Percentiles rank a stretch among this genome's conserved stretches.
phyloP scores from a whole-genome alignment of 2,113 vertebrate species.

The Abramis brama region DNA sequence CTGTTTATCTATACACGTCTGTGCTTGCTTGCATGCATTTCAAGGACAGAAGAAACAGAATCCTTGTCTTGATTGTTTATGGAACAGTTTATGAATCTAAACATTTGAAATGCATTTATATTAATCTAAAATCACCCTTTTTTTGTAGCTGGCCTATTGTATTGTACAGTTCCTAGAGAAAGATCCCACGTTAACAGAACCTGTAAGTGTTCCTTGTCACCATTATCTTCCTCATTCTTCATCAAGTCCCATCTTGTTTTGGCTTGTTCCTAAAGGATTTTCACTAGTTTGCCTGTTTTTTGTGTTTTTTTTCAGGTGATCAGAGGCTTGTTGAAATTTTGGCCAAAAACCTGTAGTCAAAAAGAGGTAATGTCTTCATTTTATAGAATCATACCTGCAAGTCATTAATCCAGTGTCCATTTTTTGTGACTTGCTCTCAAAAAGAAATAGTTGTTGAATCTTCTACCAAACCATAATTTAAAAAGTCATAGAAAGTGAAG shows the following conservation, averaged over 20 bases:
- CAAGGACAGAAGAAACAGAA: background rate
- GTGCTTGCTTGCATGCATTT: conserved; percentile 8
- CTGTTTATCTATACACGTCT: background rate
- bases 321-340: conserved; percentile 98
- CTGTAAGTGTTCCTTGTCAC: conserved; percentile 79
- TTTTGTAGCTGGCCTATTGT: conserved; percentile 94
- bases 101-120: background rate
- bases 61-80: background rate
- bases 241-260: background rate
- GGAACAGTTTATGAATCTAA: background rate
- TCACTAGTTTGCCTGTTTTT: background rate
- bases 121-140: background rate
- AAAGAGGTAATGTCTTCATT: conserved; percentile 85
- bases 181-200: conserved; percentile 98
- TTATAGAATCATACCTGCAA: background rate
- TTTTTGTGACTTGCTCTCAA: background rate
- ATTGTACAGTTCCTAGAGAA: conserved; percentile 99
- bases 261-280: background rate
- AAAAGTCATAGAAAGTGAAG: too few relatives aligned
- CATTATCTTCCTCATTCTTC: conserved; percentile 9
- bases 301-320: conserved; percentile 82
- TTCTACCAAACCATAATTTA: background rate
- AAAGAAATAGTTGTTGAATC: background rate
- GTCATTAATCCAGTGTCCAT: background rate
- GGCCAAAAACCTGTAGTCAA: conserved; percentile 99